Conservation (phyloP, 2,113 vertebrate species). For the Lophius piscatorius region DNA sequence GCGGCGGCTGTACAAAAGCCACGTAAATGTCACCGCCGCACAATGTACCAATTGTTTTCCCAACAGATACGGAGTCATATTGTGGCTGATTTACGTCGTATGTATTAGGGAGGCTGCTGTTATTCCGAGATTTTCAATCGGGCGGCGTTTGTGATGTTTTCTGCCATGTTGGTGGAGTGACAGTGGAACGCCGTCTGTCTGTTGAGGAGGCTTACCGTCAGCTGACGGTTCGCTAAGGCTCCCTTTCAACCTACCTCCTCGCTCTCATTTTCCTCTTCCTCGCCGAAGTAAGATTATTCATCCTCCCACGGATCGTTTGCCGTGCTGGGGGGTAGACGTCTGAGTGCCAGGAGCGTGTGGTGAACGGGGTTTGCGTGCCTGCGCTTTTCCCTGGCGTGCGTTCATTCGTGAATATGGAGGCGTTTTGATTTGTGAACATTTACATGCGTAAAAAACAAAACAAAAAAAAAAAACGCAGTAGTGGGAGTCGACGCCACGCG, state of each 20-base stretch:
- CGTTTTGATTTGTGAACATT: constrained; percentile 12
- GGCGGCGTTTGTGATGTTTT: constrained; percentile 36
- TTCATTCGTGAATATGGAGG: constrained; percentile 20
- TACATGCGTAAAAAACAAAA: not conserved
- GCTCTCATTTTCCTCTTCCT: constrained; percentile 45
- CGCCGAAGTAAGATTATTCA: constrained; percentile 74
- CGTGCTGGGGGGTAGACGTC: constrained; percentile 68
- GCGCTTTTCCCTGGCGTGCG: constrained; percentile 16
- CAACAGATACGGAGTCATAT: constrained; percentile 43
- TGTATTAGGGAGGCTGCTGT: constrained; percentile 33
- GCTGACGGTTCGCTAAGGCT: constrained; percentile 57
- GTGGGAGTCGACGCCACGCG: too few species aligned
- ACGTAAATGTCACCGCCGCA: constrained; percentile 58
- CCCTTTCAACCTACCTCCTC: constrained; percentile 49
- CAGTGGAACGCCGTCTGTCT: constrained; percentile 55
- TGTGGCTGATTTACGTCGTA: constrained; percentile 49
- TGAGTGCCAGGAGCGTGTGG: constrained; percentile 65
- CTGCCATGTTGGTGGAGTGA: constrained; percentile 39
- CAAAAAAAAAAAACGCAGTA: too few species aligned
- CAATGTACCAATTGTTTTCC: constrained; percentile 55
- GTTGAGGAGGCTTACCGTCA: too few species aligned
- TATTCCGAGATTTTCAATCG: constrained; percentile 38
- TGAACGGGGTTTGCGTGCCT: constrained; percentile 49
- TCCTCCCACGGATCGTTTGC: constrained; percentile 70
- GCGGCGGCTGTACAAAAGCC: constrained; percentile 59